Percentiles rank a stretch among this genome's conserved stretches.
These are phyloP conservation scores for Meta bourneti DNA, from an alignment of 2,888 invertebrate genomes.

Conservation along the genomic window DNA sequence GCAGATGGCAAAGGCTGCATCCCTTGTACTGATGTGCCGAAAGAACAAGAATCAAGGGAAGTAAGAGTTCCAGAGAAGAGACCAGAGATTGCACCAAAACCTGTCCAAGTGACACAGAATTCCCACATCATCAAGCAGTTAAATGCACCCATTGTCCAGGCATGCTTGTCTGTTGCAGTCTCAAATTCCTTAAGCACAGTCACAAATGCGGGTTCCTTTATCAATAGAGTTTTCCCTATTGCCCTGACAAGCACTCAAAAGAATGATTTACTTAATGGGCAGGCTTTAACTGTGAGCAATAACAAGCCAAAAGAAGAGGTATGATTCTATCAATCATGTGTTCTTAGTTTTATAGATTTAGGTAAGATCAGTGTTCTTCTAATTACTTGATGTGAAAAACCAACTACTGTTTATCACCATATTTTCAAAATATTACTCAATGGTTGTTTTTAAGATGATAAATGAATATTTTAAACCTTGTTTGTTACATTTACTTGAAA, in stretches of 20 bases:
- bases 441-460: too few relatives aligned
- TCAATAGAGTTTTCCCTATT: constrained; percentile 69
- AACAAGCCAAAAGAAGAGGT: constrained; percentile 39
- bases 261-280: constrained; percentile 63
- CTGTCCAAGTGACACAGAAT: constrained; percentile 55
- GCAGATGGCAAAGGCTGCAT: constrained; percentile 75
- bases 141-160: constrained; percentile 73
- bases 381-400: not conserved
- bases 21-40: constrained; percentile 59
- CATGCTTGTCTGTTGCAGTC: constrained; percentile 62
- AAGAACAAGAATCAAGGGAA: constrained; percentile 11
- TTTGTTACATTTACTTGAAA: too few relatives aligned
- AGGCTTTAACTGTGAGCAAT: constrained; percentile 7
- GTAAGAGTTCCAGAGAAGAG: constrained; percentile 24
- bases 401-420: too few relatives aligned
- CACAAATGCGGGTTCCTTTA: constrained; percentile 51
- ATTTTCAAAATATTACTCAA: too few relatives aligned
- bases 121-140: constrained; percentile 72
- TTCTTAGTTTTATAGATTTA: not conserved
- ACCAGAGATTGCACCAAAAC: constrained; percentile 58
- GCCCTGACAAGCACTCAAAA: constrained; percentile 58
- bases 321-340: not conserved
- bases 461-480: too few relatives aligned
- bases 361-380: not conserved
- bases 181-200: constrained; percentile 63